These are phyloP conservation scores for Oopsacas minuta DNA, from an alignment of 37 sponge, comb jelly and placozoan species.

Conservation along the genomic window DNA sequence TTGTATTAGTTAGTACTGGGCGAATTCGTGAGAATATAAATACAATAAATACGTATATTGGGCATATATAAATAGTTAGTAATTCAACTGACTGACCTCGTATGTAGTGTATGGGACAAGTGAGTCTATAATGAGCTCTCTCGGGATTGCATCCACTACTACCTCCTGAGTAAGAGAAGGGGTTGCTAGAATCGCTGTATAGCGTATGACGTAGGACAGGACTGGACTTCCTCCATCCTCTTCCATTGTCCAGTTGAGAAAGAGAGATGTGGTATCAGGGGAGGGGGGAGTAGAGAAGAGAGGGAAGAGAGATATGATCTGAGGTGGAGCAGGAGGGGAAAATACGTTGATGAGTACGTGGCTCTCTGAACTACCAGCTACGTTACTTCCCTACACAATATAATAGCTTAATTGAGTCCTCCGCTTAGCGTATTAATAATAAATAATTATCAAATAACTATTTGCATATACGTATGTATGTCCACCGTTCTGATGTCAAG, in stretches of 20 bases:
- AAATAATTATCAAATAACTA: too few relatives aligned
- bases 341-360: background rate
- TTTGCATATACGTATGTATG: too few relatives aligned
- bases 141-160: background rate
- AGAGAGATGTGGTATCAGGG: background rate
- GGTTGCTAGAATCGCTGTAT: background rate
- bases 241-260: background rate
- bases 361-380: background rate
- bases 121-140: background rate
- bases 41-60: background rate
- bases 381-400: background rate
- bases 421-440: too few relatives aligned
- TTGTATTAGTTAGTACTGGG: background rate
- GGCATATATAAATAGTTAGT: background rate
- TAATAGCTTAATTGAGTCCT: too few relatives aligned
- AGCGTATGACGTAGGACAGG: slow-evolving; percentile 14
- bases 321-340: background rate
- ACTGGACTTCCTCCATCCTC: background rate
- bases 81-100: background rate
- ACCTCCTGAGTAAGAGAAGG: background rate
- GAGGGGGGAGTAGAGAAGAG: background rate
- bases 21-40: background rate
- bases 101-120: background rate
- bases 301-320: background rate
- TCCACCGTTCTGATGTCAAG: too few relatives aligned